Percentiles rank a stretch among this genome's conserved stretches.
These are phyloP conservation scores for Potamarius usumacintae DNA, from an alignment of 2,113 vertebrate genomes.

Conservation along the genomic window DNA sequence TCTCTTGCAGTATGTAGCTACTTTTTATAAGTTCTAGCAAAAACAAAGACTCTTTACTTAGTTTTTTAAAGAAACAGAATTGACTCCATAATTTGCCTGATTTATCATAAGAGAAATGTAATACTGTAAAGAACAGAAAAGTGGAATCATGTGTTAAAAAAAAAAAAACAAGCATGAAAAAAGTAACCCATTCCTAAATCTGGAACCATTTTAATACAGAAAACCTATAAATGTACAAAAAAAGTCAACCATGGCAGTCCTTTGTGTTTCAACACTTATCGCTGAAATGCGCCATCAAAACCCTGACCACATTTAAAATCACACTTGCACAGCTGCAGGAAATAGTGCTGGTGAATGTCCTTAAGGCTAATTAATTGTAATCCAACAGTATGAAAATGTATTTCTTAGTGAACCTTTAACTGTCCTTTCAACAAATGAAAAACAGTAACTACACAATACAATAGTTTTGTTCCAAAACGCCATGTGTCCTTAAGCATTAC, in stretches of 20 bases:
- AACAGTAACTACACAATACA: background rate
- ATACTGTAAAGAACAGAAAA: background rate
- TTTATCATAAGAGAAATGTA: background rate
- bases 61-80: background rate
- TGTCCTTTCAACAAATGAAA: background rate
- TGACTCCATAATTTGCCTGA: background rate
- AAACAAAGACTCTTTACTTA: background rate
- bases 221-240: slow-evolving; percentile 43
- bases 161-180: background rate
- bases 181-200: background rate
- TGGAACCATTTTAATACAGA: slow-evolving; percentile 39
- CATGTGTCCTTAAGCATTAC: background rate
- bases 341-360: slow-evolving; percentile 33
- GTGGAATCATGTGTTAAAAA: background rate
- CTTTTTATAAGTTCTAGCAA: background rate
- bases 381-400: background rate
- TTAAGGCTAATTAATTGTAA: slow-evolving; percentile 24
- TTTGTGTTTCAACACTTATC: background rate
- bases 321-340: slow-evolving; percentile 11
- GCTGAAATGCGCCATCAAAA: background rate
- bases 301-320: background rate
- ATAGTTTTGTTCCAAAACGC: slow-evolving; percentile 10
- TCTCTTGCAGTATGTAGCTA: background rate
- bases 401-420: background rate
- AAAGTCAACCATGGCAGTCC: background rate